phyloP scores from a whole-genome alignment of 2,113 vertebrate genomes.

The Cryptomyrus ogoouensis region DNA sequence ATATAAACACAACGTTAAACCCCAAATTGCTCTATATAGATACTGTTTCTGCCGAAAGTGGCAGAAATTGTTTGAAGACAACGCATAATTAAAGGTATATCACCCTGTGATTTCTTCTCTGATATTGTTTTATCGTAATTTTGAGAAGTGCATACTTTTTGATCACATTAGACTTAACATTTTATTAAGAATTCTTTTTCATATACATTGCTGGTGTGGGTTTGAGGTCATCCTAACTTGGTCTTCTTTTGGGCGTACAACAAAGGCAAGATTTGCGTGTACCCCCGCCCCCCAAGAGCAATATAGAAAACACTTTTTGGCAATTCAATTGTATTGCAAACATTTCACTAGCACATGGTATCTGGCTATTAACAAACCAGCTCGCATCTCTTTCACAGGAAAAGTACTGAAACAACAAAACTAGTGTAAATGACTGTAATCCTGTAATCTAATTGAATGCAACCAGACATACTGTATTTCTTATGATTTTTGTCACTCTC shows the following conservation, averaged over 20 bases:
- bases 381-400: not conserved
- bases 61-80: not conserved
- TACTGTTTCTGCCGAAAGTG: not conserved
- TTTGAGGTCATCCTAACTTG: not conserved
- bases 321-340: not conserved
- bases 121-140: not conserved
- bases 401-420: not conserved
- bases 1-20: not conserved
- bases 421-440: not conserved
- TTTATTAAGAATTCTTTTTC: not conserved
- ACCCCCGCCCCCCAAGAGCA: not conserved
- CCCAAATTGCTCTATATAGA: not conserved
- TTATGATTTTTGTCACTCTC: not conserved
- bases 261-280: too few species aligned
- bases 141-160: not conserved
- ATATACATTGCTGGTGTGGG: not conserved
- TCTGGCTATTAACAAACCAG: not conserved
- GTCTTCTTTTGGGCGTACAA: not conserved
- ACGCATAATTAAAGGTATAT: not conserved
- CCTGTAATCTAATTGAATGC: not conserved
- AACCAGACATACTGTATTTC: not conserved
- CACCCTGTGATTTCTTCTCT: not conserved
- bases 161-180: not conserved
- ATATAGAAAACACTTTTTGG: not conserved
- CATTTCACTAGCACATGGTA: not conserved